A percentile compares a stretch with the other conserved stretches of the same genome.
Evolutionary conservation across 2,888 invertebrate species (phyloP).

Genomic region (Pristionchus japonicus): DNA sequence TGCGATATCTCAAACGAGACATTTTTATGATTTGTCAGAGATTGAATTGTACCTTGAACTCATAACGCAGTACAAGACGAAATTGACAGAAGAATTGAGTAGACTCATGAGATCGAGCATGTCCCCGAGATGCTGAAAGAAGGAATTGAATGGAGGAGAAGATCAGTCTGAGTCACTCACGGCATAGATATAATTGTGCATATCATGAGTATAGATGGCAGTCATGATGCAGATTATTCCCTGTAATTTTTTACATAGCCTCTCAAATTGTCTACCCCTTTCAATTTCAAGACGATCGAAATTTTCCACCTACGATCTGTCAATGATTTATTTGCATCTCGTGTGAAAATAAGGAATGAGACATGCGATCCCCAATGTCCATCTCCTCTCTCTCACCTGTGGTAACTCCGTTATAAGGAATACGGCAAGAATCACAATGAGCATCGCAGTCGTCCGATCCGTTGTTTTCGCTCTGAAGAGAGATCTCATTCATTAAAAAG

Average conservation of each 20-base stretch:
- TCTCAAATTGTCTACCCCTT: background rate
- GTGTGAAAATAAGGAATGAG: background rate
- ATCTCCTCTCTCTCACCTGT: conserved; percentile 52
- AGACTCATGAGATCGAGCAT: conserved; percentile 84
- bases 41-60: conserved; percentile 76
- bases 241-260: conserved; percentile 47
- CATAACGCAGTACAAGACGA: conserved; percentile 85
- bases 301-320: background rate
- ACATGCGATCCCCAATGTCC: background rate
- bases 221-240: conserved; percentile 69
- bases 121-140: conserved; percentile 80
- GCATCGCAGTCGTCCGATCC: conserved; percentile 84
- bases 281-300: background rate
- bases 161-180: background rate
- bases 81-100: conserved; percentile 85
- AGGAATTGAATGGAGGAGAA: background rate
- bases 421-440: conserved; percentile 85
- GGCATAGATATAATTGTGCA: conserved; percentile 54
- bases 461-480: conserved; percentile 46
- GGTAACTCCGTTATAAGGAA: conserved; percentile 85
- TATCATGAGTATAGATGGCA: conserved; percentile 71
- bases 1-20: conserved; percentile 50
- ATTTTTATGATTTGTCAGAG: background rate
- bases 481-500: background rate
- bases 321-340: background rate